phyloP scores from a whole-genome alignment of 2,797 vertebrate genomes.

The Heterohyrax brucei region DNA sequence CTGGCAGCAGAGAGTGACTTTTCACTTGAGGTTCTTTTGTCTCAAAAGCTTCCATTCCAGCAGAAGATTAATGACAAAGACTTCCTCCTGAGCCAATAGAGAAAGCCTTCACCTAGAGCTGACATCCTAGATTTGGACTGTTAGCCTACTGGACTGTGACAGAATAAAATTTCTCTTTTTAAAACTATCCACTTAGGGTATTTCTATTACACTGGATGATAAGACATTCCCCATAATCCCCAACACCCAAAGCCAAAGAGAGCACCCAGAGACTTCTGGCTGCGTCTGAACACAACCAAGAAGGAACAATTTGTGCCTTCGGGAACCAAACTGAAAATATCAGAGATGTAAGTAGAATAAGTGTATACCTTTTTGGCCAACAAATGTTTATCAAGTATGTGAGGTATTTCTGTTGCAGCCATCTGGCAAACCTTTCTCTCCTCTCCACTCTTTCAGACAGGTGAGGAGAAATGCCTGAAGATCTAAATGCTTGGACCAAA shows the following conservation, averaged over 20 bases:
- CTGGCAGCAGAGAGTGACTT: too few species aligned
- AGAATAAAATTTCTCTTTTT: too few species aligned
- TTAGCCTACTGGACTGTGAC: too few species aligned
- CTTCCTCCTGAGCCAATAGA: too few species aligned
- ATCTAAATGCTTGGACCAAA: background rate
- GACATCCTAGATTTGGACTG: too few species aligned
- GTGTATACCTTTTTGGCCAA: background rate
- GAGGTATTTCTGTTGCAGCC: conserved; percentile 38
- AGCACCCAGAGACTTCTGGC: background rate
- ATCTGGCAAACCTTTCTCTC: background rate
- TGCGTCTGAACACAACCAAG: background rate
- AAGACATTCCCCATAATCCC: background rate
- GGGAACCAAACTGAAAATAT: background rate
- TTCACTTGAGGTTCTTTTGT: too few species aligned
- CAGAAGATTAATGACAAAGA: too few species aligned
- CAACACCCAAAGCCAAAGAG: too few species aligned
- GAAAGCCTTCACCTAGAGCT: too few species aligned
- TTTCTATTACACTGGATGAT: too few species aligned
- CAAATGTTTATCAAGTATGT: conserved; percentile 52
- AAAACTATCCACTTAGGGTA: too few species aligned
- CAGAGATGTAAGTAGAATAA: background rate
- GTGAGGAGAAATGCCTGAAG: background rate
- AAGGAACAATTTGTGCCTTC: background rate
- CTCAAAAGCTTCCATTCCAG: too few species aligned
- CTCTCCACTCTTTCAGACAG: background rate